Evolutionary conservation across 2,888 invertebrate species (phyloP).

Genomic region (Anthrax anthrax): DNA sequence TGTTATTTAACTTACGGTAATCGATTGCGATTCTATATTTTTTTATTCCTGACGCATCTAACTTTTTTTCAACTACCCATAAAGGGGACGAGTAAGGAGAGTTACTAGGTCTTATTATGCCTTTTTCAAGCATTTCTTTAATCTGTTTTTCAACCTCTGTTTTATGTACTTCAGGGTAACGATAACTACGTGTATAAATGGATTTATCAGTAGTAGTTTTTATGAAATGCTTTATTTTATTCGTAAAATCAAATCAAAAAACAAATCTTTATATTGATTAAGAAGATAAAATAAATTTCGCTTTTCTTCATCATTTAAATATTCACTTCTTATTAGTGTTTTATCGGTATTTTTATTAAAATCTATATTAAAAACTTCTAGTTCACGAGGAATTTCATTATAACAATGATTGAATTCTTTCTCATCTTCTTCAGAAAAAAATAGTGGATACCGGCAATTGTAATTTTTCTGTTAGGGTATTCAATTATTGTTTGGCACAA

Average conservation of each 20-base stretch:
- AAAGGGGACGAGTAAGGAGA: constrained; percentile 4
- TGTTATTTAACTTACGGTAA: constrained; percentile 1
- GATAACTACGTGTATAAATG: constrained; percentile 9
- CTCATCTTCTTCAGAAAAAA: background rate
- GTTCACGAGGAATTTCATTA: background rate
- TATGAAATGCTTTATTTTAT: constrained; percentile 6
- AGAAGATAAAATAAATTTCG: background rate
- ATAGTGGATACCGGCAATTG: background rate
- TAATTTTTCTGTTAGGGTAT: background rate
- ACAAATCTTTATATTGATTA: background rate
- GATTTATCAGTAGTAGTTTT: constrained; percentile 6
- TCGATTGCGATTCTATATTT: constrained; percentile 5
- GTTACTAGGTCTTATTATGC: constrained; percentile 11
- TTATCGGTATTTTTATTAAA: background rate
- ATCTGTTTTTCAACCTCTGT: constrained; percentile 2
- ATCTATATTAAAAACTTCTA: background rate
- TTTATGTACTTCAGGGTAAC: constrained; percentile 6
- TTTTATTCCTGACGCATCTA: constrained; percentile 5
- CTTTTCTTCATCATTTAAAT: constrained; percentile 3
- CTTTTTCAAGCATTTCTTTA: constrained; percentile 12
- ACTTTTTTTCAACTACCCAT: constrained; percentile 5
- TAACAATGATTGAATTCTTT: background rate
- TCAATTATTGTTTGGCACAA: background rate
- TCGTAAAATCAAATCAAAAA: constrained; percentile 5
- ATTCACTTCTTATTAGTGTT: background rate